These are phyloP conservation scores for Trichopoda pennipes DNA, from an alignment of 2,888 invertebrate species.

Conservation along the genomic window DNA sequence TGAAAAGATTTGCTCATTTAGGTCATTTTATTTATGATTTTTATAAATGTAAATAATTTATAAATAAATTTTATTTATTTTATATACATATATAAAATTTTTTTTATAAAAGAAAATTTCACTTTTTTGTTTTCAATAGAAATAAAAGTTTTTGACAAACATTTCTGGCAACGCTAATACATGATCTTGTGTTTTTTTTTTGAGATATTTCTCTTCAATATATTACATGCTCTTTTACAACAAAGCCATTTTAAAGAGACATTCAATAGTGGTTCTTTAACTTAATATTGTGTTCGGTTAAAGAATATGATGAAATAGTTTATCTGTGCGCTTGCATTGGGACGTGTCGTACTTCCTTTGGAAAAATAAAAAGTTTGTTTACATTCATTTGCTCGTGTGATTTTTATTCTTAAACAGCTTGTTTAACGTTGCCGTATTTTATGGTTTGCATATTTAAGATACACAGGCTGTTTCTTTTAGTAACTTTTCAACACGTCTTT, in stretches of 20 bases:
- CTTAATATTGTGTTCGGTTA: slow-evolving; percentile 31
- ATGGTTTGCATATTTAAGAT: slow-evolving; percentile 27
- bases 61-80: background rate
- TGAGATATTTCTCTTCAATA: background rate
- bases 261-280: slow-evolving; percentile 7
- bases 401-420: slow-evolving; percentile 29
- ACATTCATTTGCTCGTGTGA: background rate
- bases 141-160: too few species aligned
- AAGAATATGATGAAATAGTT: slow-evolving; percentile 55
- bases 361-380: slow-evolving; percentile 36
- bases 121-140: too few species aligned
- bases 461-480: background rate
- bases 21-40: too few species aligned
- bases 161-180: background rate
- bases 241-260: background rate
- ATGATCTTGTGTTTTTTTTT: slow-evolving; percentile 12
- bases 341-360: slow-evolving; percentile 53
- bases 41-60: too few species aligned
- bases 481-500: slow-evolving; percentile 26
- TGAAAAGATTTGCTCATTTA: too few species aligned
- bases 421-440: slow-evolving; percentile 1
- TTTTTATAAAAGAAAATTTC: background rate
- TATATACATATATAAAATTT: background rate
- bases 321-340: slow-evolving; percentile 24
- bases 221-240: background rate